Base-by-base conservation (phyloP, 30 jellyfish, hydroid and myxozoan genomes). In the Sanderia malayensis region DNA sequence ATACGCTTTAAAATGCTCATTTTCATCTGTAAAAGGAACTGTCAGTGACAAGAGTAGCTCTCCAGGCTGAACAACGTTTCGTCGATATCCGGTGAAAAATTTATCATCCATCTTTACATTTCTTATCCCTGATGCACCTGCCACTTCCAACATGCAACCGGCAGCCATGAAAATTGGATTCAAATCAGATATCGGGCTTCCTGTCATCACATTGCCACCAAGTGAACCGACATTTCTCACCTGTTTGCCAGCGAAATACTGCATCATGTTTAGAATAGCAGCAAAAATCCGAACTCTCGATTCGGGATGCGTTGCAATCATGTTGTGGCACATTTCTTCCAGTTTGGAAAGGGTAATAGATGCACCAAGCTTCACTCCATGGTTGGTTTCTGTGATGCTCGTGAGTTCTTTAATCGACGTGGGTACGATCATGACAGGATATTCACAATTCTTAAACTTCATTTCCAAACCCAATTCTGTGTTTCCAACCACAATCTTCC, bases 141-240 rank as follows among this genome's bases (percentile, higher is more conserved):
- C 72, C 55, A 71, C 73, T 20, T 71, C n/a, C n/a, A n/a, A n/a
- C n/a, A n/a, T n/a, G n/a, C n/a, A n/a, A n/a, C n/a, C n/a, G n/a
- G n/a, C n/a, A n/a, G 83, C 83, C 83, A 71, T 71, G 55, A 71
- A 52, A 9, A 71, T 71, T 9, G 83, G 83, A 53, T 46, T 71
- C 47, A 71, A 47, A 26, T 71, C 83, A 0, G 83, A 71, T 22
- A 71, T 71, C 0, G 83, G n/a, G n/a, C n/a, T n/a, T n/a, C n/a
- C n/a, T n/a, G n/a, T n/a, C n/a, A n/a, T n/a, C n/a, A n/a, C n/a
- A 29, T 71, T 71, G 2, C 83, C 83, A 53, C 83, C 83, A 4
- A 71, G 23, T 1, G 83, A 29, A 2, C 72, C 83, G 1, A 71
- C 83, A 31, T 52, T 1, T 21, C 85, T 30, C 46, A 73, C 33